Percentiles rank a stretch among this genome's conserved stretches.
phyloP scores from a whole-genome alignment of 2,797 vertebrate species.

The Telmatherina bonti region DNA sequence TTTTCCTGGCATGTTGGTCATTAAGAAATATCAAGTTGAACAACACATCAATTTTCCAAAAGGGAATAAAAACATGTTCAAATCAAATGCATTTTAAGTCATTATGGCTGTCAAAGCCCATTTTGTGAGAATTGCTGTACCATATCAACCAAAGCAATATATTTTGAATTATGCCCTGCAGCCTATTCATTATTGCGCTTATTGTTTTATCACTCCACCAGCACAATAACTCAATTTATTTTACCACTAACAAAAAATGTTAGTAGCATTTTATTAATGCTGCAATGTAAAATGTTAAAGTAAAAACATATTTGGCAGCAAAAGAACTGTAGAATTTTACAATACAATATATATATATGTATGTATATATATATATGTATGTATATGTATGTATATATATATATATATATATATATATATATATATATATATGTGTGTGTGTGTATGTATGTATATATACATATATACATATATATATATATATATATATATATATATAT shows the following conservation, averaged over 20 bases:
- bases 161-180: slow-evolving; percentile 17
- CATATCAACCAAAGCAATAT: slow-evolving; percentile 24
- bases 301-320: too few species aligned
- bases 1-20: not conserved
- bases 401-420: too few species aligned
- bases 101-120: slow-evolving; percentile 7
- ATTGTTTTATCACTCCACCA: slow-evolving; percentile 27
- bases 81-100: slow-evolving; percentile 13
- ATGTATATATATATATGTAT: too few species aligned
- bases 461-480: too few species aligned
- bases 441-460: too few species aligned
- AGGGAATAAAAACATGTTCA: slow-evolving; percentile 12
- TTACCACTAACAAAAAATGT: not conserved
- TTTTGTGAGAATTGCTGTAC: slow-evolving; percentile 10
- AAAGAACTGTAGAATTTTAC: too few species aligned
- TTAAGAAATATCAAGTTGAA: slow-evolving; percentile 15
- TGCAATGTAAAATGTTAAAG: too few species aligned
- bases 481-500: too few species aligned
- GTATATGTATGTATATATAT: too few species aligned
- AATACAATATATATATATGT: too few species aligned
- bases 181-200: slow-evolving; percentile 16
- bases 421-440: too few species aligned
- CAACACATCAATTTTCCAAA: slow-evolving; percentile 14
- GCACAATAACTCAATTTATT: not conserved
- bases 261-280: too few species aligned